Conservation (phyloP, 1,140 invertebrate species). For the Conus ventricosus region DNA sequence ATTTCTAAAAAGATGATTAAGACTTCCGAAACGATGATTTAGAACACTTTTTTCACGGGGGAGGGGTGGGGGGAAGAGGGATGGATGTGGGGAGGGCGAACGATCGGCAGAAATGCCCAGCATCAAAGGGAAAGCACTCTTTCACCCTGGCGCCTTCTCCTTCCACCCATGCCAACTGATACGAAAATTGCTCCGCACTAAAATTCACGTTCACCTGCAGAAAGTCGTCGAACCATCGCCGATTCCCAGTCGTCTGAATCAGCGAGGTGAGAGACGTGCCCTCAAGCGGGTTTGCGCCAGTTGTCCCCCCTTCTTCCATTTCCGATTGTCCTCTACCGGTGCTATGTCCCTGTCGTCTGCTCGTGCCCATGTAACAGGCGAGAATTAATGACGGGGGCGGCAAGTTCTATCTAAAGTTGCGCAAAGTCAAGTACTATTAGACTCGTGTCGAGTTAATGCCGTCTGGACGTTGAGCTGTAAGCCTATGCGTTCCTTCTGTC, state of each 20-base stretch:
- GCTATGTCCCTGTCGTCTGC: background rate
- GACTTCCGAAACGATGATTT: no score
- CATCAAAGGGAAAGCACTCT: background rate
- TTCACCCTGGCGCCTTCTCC: background rate
- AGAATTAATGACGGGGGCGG: background rate
- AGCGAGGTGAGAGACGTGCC: background rate
- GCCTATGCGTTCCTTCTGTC: no score
- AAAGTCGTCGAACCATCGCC: background rate
- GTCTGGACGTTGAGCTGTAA: no score
- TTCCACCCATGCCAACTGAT: background rate
- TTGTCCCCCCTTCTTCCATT: background rate
- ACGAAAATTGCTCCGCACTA: conserved; percentile 1
- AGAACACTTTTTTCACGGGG: no score
- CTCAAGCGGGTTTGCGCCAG: background rate
- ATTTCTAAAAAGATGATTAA: no score
- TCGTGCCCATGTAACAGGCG: background rate
- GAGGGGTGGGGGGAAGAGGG: no score
- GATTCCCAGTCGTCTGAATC: background rate
- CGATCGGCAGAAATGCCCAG: background rate
- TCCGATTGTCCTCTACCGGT: background rate
- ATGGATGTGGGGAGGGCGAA: no score
- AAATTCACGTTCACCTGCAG: background rate
- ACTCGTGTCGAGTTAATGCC: no score
- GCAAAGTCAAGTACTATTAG: no score
- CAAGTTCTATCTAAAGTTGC: background rate